These are phyloP conservation scores for Abrostola triplasia DNA, from an alignment of 2,888 invertebrate genomes.

Conservation along the genomic window DNA sequence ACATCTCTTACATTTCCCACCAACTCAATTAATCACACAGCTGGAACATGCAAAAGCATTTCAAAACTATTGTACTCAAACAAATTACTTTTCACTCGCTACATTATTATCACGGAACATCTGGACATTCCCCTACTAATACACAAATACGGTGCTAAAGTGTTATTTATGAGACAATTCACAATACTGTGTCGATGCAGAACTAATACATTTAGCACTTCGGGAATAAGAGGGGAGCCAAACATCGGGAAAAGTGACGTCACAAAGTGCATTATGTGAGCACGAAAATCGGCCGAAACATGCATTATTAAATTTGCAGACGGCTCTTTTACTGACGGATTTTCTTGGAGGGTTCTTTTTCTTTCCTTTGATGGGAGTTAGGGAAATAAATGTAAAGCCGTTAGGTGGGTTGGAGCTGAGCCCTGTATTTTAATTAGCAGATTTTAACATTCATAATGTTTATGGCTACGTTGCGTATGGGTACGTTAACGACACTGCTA, in stretches of 20 bases:
- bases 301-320: slow-evolving; percentile 60
- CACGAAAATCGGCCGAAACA: slow-evolving; percentile 56
- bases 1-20: slow-evolving; percentile 6
- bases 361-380: slow-evolving; percentile 51
- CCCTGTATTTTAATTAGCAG: slow-evolving; percentile 25
- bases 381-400: slow-evolving; percentile 45
- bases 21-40: slow-evolving; percentile 39
- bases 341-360: slow-evolving; percentile 44
- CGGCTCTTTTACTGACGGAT: slow-evolving; percentile 40
- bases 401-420: slow-evolving; percentile 19
- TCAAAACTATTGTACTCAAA: slow-evolving; percentile 51
- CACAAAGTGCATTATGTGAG: slow-evolving; percentile 57
- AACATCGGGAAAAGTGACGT: slow-evolving; percentile 51
- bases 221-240: slow-evolving; percentile 60
- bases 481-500: too few species aligned
- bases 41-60: slow-evolving; percentile 38
- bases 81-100: slow-evolving; percentile 51
- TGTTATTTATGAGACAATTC: slow-evolving; percentile 69
- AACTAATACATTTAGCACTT: slow-evolving; percentile 79
- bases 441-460: too few species aligned
- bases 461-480: too few species aligned
- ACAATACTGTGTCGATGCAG: slow-evolving; percentile 65
- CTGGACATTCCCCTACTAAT: slow-evolving; percentile 53
- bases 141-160: slow-evolving; percentile 51
- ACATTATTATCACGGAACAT: slow-evolving; percentile 50